A percentile compares a stretch with the other conserved stretches of the same genome.
Conservation (phyloP, 2,888 invertebrate species). For the Mimas tiliae region DNA sequence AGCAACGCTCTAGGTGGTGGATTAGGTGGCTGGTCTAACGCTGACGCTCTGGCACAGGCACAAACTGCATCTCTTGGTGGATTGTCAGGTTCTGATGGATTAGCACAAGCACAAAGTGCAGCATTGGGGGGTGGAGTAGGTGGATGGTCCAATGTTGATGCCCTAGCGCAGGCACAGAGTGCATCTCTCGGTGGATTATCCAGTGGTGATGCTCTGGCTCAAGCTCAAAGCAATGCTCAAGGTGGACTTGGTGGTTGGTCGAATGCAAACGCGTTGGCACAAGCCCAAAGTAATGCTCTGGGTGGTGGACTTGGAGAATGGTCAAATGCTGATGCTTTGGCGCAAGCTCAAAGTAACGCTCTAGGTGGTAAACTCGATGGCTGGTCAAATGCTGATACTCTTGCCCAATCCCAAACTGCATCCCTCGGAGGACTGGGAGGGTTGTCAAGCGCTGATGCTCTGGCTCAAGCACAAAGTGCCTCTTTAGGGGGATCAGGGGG, state of each 20-base stretch:
- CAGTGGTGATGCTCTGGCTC: slow-evolving; percentile 37
- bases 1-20: slow-evolving; percentile 6
- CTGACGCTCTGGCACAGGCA: not conserved
- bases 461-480: not conserved
- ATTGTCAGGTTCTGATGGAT: not conserved
- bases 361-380: not conserved
- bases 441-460: not conserved
- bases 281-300: slow-evolving; percentile 11
- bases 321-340: slow-evolving; percentile 25
- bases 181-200: slow-evolving; percentile 25
- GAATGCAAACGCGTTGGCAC: slow-evolving; percentile 29
- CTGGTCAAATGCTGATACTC: not conserved
- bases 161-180: slow-evolving; percentile 30
- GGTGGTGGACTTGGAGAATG: slow-evolving; percentile 32
- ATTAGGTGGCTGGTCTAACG: not conserved
- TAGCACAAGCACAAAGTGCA: not conserved
- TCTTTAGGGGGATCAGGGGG: slow-evolving; percentile 24
- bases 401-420: not conserved
- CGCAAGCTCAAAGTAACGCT: slow-evolving; percentile 25
- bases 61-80: slow-evolving; percentile 2
- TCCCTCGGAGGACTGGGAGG: not conserved
- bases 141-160: slow-evolving; percentile 29
- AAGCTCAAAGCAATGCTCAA: slow-evolving; percentile 35
- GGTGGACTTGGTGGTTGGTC: slow-evolving; percentile 13
- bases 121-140: not conserved